Evolutionary conservation across 2,888 invertebrate genomes (phyloP).

Genomic region (Ceraclea dissimilis): DNA sequence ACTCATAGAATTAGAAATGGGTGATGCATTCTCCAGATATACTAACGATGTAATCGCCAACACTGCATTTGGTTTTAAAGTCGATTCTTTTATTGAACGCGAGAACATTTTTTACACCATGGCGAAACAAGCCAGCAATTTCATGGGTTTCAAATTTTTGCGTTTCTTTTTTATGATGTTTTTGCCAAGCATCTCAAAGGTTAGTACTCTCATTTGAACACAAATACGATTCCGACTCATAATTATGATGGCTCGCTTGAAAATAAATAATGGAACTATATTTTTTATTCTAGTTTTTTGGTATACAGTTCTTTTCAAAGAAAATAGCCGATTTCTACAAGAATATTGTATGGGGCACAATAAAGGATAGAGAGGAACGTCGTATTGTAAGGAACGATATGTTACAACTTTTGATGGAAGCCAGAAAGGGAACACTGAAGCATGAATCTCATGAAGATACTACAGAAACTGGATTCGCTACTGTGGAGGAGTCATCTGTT

Average conservation of each 20-base stretch:
- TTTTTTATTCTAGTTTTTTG: neutral
- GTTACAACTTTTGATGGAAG: slow-evolving; percentile 50
- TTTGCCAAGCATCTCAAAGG: slow-evolving; percentile 6
- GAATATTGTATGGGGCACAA: slow-evolving; percentile 29
- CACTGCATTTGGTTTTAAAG: slow-evolving; percentile 44
- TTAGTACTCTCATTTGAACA: neutral
- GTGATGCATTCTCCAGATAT: slow-evolving; percentile 39
- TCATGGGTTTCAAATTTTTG: slow-evolving; percentile 5
- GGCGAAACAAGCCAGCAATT: slow-evolving; percentile 3
- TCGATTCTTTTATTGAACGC: slow-evolving; percentile 45
- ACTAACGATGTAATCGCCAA: slow-evolving; percentile 49
- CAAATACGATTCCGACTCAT: too few species aligned
- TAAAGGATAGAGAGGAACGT: slow-evolving; percentile 35
- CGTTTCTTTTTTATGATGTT: slow-evolving; percentile 3
- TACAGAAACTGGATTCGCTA: slow-evolving; percentile 36
- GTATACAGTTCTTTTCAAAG: neutral
- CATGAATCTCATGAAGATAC: slow-evolving; percentile 32
- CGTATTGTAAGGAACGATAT: slow-evolving; percentile 43
- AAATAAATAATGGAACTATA: neutral
- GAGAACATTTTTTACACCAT: slow-evolving; percentile 31
- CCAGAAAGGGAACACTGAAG: slow-evolving; percentile 36
- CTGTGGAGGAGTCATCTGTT: slow-evolving; percentile 37
- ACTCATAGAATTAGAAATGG: slow-evolving; percentile 35
- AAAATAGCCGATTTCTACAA: slow-evolving; percentile 32
- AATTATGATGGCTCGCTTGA: too few species aligned